Percentiles rank a stretch among this genome's conserved stretches.
Conservation (phyloP, 2,113 vertebrate species). For the Carassius gibelio region DNA sequence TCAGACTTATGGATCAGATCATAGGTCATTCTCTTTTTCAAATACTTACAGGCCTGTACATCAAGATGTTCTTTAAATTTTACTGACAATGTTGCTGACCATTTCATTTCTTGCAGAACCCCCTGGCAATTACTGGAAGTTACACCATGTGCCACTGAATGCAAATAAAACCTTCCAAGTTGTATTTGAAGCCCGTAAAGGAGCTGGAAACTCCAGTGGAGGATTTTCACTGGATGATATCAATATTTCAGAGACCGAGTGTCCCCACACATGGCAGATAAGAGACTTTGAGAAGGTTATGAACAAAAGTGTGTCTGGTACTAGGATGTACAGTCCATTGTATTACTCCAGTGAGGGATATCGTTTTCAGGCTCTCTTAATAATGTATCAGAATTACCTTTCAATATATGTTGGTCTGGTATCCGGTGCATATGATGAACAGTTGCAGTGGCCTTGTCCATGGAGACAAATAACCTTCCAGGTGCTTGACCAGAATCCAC, state of each 20-base stretch:
- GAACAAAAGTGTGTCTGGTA: too few species aligned
- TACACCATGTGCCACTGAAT: too few species aligned
- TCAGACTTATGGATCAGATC: too few species aligned
- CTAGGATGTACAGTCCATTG: conserved; percentile 71
- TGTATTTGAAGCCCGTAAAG: conserved; percentile 77
- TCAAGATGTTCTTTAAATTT: too few species aligned
- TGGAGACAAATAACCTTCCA: conserved; percentile 77
- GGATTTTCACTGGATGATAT: conserved; percentile 87
- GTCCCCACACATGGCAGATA: conserved; percentile 80
- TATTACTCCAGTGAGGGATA: conserved; percentile 83
- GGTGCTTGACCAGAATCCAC: conserved; percentile 80
- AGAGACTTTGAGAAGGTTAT: conserved; percentile 55
- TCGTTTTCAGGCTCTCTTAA: conserved; percentile 71
- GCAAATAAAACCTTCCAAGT: conserved; percentile 71
- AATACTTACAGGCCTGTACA: too few species aligned
- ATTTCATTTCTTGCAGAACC: too few species aligned
- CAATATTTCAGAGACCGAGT: conserved; percentile 83
- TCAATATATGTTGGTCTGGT: conserved; percentile 74
- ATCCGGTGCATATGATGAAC: conserved; percentile 79
- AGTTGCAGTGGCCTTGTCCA: conserved; percentile 80
- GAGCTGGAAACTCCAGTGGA: conserved; percentile 70
- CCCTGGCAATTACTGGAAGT: too few species aligned
- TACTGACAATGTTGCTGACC: conserved; percentile 30
- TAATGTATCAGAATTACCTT: conserved; percentile 17
- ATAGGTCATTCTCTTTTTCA: too few species aligned